Evolutionary conservation across 2,888 invertebrate species (phyloP).

Genomic region (Biston stratarius): DNA sequence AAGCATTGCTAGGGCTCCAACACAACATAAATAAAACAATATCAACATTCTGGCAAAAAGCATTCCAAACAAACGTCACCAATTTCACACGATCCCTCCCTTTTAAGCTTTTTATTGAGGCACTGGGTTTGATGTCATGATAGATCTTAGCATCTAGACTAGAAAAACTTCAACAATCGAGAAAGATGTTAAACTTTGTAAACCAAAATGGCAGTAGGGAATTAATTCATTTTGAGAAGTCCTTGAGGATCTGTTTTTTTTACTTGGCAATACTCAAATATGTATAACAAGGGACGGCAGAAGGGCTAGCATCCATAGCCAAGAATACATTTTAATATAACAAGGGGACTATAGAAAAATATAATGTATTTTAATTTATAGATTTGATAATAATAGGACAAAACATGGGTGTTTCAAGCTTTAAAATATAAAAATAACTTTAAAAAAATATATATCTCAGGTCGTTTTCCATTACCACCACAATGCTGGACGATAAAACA

Average conservation of each 20-base stretch:
- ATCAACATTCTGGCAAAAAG: constrained; percentile 28
- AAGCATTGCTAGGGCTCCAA: constrained; percentile 20
- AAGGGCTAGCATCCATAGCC: no score
- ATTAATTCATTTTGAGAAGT: neutral
- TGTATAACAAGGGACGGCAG: no score
- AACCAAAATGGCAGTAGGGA: neutral
- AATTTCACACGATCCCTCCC: constrained; percentile 16
- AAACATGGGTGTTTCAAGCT: no score
- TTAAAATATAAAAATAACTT: no score
- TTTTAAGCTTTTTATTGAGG: constrained; percentile 3
- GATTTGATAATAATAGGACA: no score
- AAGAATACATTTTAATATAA: no score
- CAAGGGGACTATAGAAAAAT: no score
- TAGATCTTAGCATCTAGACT: constrained; percentile 13
- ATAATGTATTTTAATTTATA: no score
- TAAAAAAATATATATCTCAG: no score
- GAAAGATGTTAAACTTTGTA: neutral
- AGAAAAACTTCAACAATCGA: neutral
- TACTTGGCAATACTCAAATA: no score
- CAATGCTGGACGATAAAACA: no score
- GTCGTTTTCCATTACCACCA: no score
- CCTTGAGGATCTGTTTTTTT: neutral
- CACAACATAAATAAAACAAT: constrained; percentile 28
- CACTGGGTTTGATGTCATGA: constrained; percentile 7
- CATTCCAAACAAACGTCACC: constrained; percentile 20